Percentiles rank a stretch among this genome's conserved stretches.
These are phyloP conservation scores for Phrynosoma platyrhinos DNA, from an alignment of 2,113 vertebrate species.

Conservation along the genomic window DNA sequence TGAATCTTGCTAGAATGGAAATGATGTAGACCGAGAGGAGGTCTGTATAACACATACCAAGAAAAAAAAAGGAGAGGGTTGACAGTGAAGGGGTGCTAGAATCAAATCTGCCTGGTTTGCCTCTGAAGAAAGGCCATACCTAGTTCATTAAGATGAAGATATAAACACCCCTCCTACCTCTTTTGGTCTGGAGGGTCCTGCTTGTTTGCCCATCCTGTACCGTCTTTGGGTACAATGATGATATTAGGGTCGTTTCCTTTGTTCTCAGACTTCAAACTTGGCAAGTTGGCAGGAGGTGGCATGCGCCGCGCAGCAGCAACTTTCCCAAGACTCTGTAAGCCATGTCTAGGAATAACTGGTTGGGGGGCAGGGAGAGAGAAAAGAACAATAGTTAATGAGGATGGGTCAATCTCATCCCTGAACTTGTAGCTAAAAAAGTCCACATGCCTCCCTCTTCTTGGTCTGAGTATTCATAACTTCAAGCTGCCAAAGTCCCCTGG, in stretches of 20 bases:
- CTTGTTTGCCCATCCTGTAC: conserved; percentile 99
- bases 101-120: background rate
- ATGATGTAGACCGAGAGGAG: too few species aligned
- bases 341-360: conserved; percentile 97
- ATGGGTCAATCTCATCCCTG: too few species aligned
- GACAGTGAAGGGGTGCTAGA: too few species aligned
- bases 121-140: background rate
- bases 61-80: too few species aligned
- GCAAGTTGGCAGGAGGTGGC: conserved; percentile 98
- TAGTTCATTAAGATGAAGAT: background rate
- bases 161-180: conserved; percentile 79
- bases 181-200: conserved; percentile 99
- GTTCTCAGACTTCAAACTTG: conserved; percentile 99
- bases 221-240: conserved; percentile 99
- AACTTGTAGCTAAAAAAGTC: too few species aligned
- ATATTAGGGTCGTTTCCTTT: conserved; percentile 99
- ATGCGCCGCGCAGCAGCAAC: conserved; percentile 99
- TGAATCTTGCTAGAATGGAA: too few species aligned
- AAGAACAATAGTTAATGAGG: too few species aligned
- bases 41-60: too few species aligned
- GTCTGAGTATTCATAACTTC: too few species aligned
- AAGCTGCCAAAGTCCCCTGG: too few species aligned
- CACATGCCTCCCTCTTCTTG: too few species aligned
- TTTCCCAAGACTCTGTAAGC: conserved; percentile 99
- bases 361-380: background rate